A percentile compares a stretch with the other conserved stretches of the same genome.
Conservation (phyloP, 2,113 vertebrate genomes). For the Rhineura floridana region DNA sequence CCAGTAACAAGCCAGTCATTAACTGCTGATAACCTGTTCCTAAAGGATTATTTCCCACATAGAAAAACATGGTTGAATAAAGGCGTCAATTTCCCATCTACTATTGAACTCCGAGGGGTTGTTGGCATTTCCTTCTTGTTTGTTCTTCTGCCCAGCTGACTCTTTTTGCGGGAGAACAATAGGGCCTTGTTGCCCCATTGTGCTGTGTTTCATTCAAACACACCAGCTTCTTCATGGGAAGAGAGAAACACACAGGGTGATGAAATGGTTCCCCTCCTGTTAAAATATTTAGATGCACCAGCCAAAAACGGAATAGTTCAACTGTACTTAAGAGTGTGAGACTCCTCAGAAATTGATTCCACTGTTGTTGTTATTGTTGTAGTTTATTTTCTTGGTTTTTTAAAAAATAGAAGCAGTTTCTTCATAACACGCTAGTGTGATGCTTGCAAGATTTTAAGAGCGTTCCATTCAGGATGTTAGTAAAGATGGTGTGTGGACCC, state of each 20-base stretch:
- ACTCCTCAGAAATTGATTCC: neutral
- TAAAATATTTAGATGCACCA: constrained; percentile 20
- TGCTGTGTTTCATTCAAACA: constrained; percentile 3
- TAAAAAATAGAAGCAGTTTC: neutral
- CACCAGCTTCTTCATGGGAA: neutral
- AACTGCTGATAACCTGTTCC: constrained; percentile 40
- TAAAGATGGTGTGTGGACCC: neutral
- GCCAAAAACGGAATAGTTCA: constrained; percentile 8
- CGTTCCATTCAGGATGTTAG: no score
- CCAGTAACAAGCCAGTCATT: constrained; percentile 20
- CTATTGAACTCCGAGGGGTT: neutral
- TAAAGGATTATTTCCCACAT: constrained; percentile 25
- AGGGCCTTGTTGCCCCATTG: constrained; percentile 5
- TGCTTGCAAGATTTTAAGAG: neutral
- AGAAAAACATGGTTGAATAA: neutral
- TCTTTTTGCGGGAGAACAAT: neutral
- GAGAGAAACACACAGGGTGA: neutral
- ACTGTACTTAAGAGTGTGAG: neutral
- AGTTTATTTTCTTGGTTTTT: neutral
- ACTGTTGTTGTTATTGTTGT: neutral
- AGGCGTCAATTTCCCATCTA: fast-evolving
- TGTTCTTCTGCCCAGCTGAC: neutral
- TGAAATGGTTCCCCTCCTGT: neutral
- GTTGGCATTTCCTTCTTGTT: neutral
- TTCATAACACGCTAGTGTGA: neutral